A percentile compares a stretch with the other conserved stretches of the same genome.
Conservation (phyloP, 2,888 invertebrate genomes). For the Brachynemurus nebulosus region DNA sequence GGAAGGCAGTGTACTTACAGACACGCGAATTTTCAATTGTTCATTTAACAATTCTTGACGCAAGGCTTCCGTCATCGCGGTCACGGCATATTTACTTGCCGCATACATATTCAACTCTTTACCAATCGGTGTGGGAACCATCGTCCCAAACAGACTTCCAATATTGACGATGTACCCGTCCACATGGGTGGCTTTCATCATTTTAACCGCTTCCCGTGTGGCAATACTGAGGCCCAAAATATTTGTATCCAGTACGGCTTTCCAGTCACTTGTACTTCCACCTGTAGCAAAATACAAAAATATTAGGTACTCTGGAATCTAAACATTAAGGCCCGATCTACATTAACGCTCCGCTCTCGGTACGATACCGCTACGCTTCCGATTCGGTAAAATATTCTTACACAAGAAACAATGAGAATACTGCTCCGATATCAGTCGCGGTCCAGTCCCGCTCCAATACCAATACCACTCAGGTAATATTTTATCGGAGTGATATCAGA, state of each 20-base stretch:
- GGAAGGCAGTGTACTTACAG: neutral
- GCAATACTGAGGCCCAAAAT: conserved; percentile 41
- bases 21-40: conserved; percentile 18
- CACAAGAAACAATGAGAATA: too few relatives aligned
- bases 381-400: too few relatives aligned
- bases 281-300: neutral
- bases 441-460: too few relatives aligned
- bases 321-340: too few relatives aligned
- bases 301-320: too few relatives aligned
- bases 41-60: conserved; percentile 36
- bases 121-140: conserved; percentile 34
- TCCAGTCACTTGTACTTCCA: conserved; percentile 25
- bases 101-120: conserved; percentile 40
- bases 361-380: too few relatives aligned
- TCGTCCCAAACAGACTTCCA: conserved; percentile 38
- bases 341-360: too few relatives aligned
- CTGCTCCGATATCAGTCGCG: too few relatives aligned
- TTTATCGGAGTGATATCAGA: too few relatives aligned
- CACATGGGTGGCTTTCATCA: conserved; percentile 36
- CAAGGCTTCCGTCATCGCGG: conserved; percentile 40
- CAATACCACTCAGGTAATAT: too few relatives aligned
- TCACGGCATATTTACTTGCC: conserved; percentile 42
- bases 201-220: conserved; percentile 38
- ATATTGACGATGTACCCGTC: conserved; percentile 46
- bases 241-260: conserved; percentile 36